Base-by-base conservation (phyloP, 64 coral and sea anemone species). In the Hydrozoanthus tunicans region DNA sequence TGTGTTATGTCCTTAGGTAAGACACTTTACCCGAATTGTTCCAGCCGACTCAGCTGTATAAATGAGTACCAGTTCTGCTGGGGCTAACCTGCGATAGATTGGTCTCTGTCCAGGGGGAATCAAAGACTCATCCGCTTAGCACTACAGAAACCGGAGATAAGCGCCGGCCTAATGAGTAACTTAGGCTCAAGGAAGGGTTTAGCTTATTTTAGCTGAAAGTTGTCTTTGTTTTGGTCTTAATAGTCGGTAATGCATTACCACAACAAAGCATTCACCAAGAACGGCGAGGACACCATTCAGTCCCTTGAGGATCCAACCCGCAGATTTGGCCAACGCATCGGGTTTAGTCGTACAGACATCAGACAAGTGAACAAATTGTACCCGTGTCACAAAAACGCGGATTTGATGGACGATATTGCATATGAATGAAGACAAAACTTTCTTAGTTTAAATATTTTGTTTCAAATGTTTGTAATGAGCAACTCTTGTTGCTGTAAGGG, bases 211-310 rank as follows among this genome's bases (percentile, higher is more conserved):
- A 43, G 32, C 32, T 43, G 32, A 43, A 43, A 53, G 32, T 3
- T 32, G 9, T 73, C 7, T 73, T 59, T 61, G 10, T 20, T 10
- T 73, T 73, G 56, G 17, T 60, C 59, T 67, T 53, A 52, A 25
- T 73, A 88, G 84, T 88, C 84, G 55, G 84, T 88, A 55, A 88
- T 88, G 84, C 84, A 88, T 56, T 88, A 88, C 68, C 84, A 88
- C 84, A 88, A 88, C 25, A 88, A 88, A 51, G 84, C 84, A 15
- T 88, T 88, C 32, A 74, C 10, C 15, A 88, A 88, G 5, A 88
- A 88, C 59, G 69, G 69, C 3, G 56, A 88, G 27, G 84, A 88
- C n/a, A 88, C 84, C 3, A 88, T 88, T 25, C n/a, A 88, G 67
- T 88, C 84, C 12, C 20, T 60, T 58, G 56, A 88, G 51, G 53